phyloP scores from a whole-genome alignment of 2,113 vertebrate genomes.

The Callocephalon fimbriatum region DNA sequence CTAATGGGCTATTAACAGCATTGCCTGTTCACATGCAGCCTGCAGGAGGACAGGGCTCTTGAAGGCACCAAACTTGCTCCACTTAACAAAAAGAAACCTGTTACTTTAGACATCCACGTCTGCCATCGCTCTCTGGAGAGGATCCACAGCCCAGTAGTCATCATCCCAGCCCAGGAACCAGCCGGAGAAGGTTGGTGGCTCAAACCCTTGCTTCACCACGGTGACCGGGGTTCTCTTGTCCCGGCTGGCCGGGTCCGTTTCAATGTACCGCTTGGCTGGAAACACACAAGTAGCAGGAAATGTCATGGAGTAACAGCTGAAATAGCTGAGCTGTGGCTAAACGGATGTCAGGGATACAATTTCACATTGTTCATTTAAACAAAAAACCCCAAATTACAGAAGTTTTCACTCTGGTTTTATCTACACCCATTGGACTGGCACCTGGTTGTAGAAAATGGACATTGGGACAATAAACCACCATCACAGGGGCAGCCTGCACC shows the following conservation, averaged over 20 bases:
- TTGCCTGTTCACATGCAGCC: constrained; percentile 40
- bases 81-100: neutral
- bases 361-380: neutral
- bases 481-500: accelerated
- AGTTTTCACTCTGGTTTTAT: neutral
- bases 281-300: neutral
- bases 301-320: neutral
- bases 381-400: too few relatives aligned
- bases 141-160: constrained; percentile 91
- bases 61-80: constrained; percentile 27
- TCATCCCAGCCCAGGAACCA: constrained; percentile 99
- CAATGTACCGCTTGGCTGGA: constrained; percentile 91
- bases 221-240: constrained; percentile 89
- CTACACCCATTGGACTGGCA: neutral
- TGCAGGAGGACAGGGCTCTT: constrained; percentile 33
- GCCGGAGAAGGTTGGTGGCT: constrained; percentile 94
- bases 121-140: constrained; percentile 89
- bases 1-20: constrained; percentile 69
- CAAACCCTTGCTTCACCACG: constrained; percentile 87
- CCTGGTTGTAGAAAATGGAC: neutral
- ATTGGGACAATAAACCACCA: neutral
- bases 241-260: constrained; percentile 89
- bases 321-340: neutral
- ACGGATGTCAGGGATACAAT: accelerated
- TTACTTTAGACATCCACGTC: constrained; percentile 84